A percentile compares a stretch with the other conserved stretches of the same genome.
phyloP scores from a whole-genome alignment of 2,797 vertebrate species.

The Poeciliopsis presidionis region DNA sequence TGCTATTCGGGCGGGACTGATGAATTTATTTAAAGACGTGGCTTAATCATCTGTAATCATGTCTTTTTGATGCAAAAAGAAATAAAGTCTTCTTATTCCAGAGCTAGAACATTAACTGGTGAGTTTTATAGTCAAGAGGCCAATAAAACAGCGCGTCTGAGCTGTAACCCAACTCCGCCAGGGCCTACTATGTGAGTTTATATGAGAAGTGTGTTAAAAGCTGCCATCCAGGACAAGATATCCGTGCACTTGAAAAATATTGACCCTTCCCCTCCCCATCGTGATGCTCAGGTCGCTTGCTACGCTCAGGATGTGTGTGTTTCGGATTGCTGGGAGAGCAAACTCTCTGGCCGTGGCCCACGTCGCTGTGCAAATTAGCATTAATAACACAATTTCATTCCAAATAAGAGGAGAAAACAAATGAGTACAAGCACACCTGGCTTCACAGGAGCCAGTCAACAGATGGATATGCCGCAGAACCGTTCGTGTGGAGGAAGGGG shows the following conservation, averaged over 20 bases:
- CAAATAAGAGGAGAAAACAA: slow-evolving; percentile 62
- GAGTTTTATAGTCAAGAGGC: slow-evolving; percentile 30
- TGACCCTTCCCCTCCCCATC: slow-evolving; percentile 30
- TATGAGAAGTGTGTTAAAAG: slow-evolving; percentile 30
- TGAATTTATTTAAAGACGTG: slow-evolving; percentile 17
- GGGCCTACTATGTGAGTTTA: slow-evolving; percentile 38
- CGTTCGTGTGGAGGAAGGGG: slow-evolving; percentile 27
- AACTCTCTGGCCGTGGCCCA: slow-evolving; percentile 25
- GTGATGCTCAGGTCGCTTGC: slow-evolving; percentile 17
- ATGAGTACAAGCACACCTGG: slow-evolving; percentile 66
- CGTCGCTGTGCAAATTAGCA: slow-evolving; percentile 60
- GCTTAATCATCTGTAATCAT: background rate
- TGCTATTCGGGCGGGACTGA: slow-evolving; percentile 5
- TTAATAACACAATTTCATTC: slow-evolving; percentile 61
- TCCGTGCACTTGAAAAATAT: slow-evolving; percentile 40
- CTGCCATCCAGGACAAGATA: slow-evolving; percentile 38
- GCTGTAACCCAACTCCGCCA: slow-evolving; percentile 12
- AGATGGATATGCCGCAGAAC: slow-evolving; percentile 58
- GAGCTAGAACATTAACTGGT: slow-evolving; percentile 30
- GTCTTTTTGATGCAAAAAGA: background rate
- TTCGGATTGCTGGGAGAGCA: background rate
- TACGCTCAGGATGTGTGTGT: background rate
- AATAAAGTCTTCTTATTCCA: slow-evolving; percentile 7
- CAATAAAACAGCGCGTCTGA: slow-evolving; percentile 41
- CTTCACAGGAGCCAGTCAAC: slow-evolving; percentile 49